Evolutionary conservation across 2,113 vertebrate genomes (phyloP).

Genomic region (Regulus satrapa): DNA sequence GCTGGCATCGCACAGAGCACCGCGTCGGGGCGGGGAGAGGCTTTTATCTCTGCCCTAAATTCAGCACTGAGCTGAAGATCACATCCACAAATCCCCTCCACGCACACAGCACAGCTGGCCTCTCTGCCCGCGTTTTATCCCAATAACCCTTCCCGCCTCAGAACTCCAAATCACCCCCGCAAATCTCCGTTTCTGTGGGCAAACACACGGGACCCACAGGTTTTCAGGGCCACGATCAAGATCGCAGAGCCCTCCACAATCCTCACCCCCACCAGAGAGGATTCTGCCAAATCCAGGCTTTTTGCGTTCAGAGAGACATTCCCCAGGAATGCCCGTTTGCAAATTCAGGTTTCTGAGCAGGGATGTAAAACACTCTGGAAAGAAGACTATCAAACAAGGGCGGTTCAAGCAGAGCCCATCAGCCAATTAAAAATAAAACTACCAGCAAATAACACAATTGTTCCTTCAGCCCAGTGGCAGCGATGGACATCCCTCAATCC

Average conservation of each 20-base stretch:
- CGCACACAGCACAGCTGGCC: fast-evolving
- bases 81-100: background rate
- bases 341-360: background rate
- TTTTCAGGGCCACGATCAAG: fast-evolving
- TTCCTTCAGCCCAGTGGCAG: background rate
- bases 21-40: fast-evolving
- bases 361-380: background rate
- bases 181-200: fast-evolving
- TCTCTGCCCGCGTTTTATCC: background rate
- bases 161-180: background rate
- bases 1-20: fast-evolving
- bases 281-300: background rate
- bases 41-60: background rate
- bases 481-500: background rate
- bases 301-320: background rate
- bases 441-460: background rate
- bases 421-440: background rate
- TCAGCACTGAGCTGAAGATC: background rate
- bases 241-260: background rate
- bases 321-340: fast-evolving
- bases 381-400: fast-evolving
- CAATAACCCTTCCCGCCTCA: background rate
- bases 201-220: fast-evolving
- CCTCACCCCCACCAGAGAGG: background rate
- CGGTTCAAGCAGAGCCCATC: fast-evolving